phyloP scores from a whole-genome alignment of 2,113 vertebrate species.

The Corythornis cristatus region DNA sequence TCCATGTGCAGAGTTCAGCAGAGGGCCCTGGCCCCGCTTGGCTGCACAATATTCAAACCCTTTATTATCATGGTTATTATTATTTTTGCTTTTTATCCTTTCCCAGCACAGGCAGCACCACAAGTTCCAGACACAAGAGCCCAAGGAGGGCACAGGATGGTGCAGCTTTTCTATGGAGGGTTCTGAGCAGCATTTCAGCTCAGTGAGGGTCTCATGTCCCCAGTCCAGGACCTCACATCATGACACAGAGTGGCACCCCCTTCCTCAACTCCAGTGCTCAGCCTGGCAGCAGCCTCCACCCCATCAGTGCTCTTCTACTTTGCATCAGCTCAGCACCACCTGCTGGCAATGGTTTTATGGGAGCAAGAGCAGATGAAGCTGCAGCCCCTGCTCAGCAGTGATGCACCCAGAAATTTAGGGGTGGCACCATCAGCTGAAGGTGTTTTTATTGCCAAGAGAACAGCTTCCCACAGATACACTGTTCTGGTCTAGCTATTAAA shows the following conservation, averaged over 20 bases:
- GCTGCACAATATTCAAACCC: neutral
- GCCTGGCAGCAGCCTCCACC: neutral
- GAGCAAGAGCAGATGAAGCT: neutral
- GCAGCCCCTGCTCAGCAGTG: neutral
- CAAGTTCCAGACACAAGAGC: neutral
- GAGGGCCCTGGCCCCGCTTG: accelerated
- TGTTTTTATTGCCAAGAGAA: neutral
- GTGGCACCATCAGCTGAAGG: neutral
- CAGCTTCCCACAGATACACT: neutral
- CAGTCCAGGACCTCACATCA: neutral
- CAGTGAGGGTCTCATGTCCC: neutral
- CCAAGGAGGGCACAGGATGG: neutral
- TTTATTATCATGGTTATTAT: neutral
- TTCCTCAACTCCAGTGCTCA: neutral
- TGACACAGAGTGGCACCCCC: neutral
- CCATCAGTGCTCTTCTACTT: neutral
- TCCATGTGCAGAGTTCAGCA: neutral
- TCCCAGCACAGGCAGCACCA: neutral
- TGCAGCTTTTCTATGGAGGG: accelerated
- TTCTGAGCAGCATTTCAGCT: neutral
- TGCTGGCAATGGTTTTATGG: neutral
- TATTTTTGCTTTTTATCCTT: neutral
- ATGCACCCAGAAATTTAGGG: neutral
- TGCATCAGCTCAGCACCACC: neutral
- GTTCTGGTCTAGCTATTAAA: neutral